Conservation (phyloP, 2,113 vertebrate species). For the Lathamus discolor region DNA sequence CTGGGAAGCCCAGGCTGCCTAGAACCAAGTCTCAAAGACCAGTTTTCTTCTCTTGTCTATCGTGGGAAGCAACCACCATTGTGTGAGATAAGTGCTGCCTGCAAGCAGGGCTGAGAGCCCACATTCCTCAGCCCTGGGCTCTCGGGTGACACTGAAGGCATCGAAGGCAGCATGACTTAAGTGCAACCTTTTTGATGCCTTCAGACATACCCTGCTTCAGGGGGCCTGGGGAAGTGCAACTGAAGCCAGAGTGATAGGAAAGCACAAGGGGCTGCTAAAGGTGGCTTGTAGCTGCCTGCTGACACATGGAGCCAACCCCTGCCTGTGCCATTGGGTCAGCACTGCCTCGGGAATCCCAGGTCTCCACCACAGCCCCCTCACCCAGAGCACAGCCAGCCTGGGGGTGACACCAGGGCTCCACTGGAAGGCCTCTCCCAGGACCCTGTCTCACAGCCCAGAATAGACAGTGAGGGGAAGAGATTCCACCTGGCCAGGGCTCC, state of each 20-base stretch:
- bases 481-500: not conserved
- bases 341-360: not conserved
- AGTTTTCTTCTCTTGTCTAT: not conserved
- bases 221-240: not conserved
- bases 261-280: not conserved
- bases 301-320: not conserved
- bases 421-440: not conserved
- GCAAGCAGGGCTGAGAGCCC: not conserved
- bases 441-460: not conserved
- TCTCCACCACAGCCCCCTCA: not conserved
- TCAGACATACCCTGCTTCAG: not conserved
- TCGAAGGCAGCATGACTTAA: fast-evolving
- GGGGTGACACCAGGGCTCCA: not conserved
- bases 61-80: not conserved
- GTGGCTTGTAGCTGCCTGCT: not conserved
- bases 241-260: not conserved
- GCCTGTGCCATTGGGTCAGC: not conserved
- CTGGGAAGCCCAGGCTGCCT: not conserved
- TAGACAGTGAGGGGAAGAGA: not conserved
- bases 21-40: not conserved
- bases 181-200: not conserved
- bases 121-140: not conserved
- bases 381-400: not conserved
- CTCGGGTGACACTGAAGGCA: fast-evolving
- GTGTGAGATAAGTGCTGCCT: not conserved